A percentile compares a stretch with the other conserved stretches of the same genome.
Evolutionary conservation across 2,113 vertebrate genomes (phyloP).

Genomic region (Heliornis fulica): DNA sequence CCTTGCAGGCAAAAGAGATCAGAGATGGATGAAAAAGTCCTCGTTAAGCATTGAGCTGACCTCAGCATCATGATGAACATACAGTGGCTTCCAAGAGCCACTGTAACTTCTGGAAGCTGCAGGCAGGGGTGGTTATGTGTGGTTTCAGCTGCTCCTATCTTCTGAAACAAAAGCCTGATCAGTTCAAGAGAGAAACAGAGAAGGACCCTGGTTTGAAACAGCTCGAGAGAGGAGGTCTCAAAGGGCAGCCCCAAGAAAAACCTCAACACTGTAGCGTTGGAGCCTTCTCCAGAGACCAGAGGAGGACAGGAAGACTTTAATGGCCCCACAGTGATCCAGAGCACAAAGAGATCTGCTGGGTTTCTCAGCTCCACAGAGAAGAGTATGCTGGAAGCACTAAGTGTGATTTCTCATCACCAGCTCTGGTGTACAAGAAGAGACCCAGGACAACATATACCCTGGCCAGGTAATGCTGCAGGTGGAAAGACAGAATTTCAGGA

Average conservation of each 20-base stretch:
- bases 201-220: neutral
- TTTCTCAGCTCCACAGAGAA: neutral
- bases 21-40: neutral
- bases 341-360: neutral
- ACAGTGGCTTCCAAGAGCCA: conserved; percentile 4
- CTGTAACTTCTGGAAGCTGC: neutral
- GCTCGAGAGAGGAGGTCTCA: neutral
- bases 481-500: neutral
- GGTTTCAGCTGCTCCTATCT: neutral
- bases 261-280: fast-evolving
- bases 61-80: fast-evolving
- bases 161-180: neutral
- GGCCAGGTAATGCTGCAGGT: neutral
- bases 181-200: neutral
- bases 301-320: neutral
- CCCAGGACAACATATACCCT: neutral
- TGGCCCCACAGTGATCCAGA: neutral
- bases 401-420: neutral
- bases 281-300: neutral
- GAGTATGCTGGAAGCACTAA: neutral
- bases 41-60: neutral
- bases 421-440: neutral
- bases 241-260: neutral
- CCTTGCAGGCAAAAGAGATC: neutral
- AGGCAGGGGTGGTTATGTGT: neutral